A percentile compares a stretch with the other conserved stretches of the same genome.
Evolutionary conservation across 2,113 vertebrate species (phyloP).

Genomic region (Indri indri): DNA sequence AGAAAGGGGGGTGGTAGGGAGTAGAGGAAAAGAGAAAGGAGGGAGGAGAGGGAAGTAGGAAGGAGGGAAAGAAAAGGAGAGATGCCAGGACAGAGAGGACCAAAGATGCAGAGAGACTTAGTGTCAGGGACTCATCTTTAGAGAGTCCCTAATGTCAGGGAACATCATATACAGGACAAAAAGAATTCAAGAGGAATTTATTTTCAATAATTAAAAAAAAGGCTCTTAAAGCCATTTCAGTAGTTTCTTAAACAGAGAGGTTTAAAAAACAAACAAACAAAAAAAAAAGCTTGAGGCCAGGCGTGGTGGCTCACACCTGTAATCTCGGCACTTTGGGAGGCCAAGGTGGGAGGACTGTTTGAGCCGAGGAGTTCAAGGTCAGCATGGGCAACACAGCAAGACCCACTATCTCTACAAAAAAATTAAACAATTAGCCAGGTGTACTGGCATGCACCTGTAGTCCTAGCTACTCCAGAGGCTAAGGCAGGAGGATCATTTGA

Average conservation of each 20-base stretch:
- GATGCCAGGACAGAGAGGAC: not conserved
- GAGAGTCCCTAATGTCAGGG: constrained; percentile 26
- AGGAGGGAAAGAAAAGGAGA: not conserved
- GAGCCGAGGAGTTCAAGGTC: not conserved
- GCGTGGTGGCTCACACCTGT: too few relatives aligned
- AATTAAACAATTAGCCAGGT: not conserved
- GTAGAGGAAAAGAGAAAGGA: constrained; percentile 62
- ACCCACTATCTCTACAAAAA: not conserved
- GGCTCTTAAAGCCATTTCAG: not conserved
- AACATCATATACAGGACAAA: not conserved
- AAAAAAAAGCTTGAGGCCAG: not conserved
- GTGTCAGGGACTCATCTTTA: not conserved
- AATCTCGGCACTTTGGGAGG: not conserved
- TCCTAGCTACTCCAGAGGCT: not conserved
- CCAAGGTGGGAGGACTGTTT: not conserved
- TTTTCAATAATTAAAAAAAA: not conserved
- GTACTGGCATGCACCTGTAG: not conserved
- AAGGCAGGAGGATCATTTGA: not conserved
- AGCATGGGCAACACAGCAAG: not conserved
- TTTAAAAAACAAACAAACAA: not conserved
- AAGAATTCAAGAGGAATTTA: not conserved
- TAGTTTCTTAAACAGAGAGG: not conserved
- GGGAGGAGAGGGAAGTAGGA: constrained; percentile 65
- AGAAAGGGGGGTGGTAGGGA: constrained; percentile 41
- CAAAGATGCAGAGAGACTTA: not conserved